A percentile compares a stretch with the other conserved stretches of the same genome.
Conservation (phyloP, 2,888 invertebrate genomes). For the Desoria tigrina region DNA sequence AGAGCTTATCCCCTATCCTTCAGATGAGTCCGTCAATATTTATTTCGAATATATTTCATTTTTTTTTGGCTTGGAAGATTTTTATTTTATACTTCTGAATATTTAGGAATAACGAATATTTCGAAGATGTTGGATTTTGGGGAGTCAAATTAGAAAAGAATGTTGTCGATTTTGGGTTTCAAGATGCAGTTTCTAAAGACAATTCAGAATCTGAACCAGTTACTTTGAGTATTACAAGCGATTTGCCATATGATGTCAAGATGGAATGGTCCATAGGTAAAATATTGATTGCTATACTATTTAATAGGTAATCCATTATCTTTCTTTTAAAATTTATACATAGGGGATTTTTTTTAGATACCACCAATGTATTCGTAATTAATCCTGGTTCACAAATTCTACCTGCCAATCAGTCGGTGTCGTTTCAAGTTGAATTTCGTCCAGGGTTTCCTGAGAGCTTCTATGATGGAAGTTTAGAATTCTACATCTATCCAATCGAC, state of each 20-base stretch:
- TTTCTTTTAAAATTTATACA: background rate
- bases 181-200: conserved; percentile 27
- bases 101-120: conserved; percentile 36
- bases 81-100: too few species aligned
- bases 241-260: conserved; percentile 40
- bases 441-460: conserved; percentile 46
- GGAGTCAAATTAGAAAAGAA: conserved; percentile 38
- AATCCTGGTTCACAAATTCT: conserved; percentile 25
- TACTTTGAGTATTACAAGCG: conserved; percentile 27
- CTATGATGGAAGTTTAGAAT: conserved; percentile 42
- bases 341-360: conserved; percentile 28
- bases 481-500: conserved; percentile 39
- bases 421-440: conserved; percentile 34
- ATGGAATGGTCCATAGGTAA: conserved; percentile 46
- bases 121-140: conserved; percentile 28
- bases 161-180: conserved; percentile 39
- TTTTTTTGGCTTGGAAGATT: too few species aligned
- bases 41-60: background rate
- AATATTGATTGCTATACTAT: background rate
- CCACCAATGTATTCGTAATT: conserved; percentile 36
- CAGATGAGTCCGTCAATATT: conserved; percentile 27
- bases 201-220: conserved; percentile 4
- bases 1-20: conserved; percentile 36
- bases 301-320: background rate
- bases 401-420: conserved; percentile 6